These are phyloP conservation scores for Amblyopsis hoosieri DNA, from an alignment of 2,797 vertebrate species.

Conservation along the genomic window DNA sequence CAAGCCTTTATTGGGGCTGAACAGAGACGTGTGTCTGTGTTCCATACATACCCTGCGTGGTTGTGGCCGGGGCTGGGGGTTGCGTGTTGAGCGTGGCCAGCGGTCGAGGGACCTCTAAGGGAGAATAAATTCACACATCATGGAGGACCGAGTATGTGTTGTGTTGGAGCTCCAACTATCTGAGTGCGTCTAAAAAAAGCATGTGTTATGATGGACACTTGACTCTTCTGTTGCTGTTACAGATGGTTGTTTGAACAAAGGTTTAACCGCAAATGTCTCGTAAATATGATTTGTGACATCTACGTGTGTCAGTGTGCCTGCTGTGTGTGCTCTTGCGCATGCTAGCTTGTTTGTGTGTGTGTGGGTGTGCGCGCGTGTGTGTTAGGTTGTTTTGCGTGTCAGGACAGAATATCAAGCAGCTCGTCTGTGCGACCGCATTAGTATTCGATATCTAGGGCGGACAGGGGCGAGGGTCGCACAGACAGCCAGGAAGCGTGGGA, in stretches of 20 bases:
- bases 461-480: neutral
- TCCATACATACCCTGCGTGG: too few species aligned
- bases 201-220: neutral
- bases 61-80: neutral
- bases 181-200: conserved; percentile 11
- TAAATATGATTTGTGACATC: neutral
- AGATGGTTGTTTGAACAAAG: too few species aligned
- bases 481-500: too few species aligned
- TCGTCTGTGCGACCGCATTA: conserved; percentile 20
- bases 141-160: neutral
- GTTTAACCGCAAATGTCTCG: too few species aligned
- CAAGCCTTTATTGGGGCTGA: too few species aligned
- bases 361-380: neutral
- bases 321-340: neutral
- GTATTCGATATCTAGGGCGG: conserved; percentile 26
- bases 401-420: conserved; percentile 6
- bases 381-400: neutral
- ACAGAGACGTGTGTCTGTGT: too few species aligned
- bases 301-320: conserved; percentile 4
- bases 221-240: neutral
- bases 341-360: neutral
- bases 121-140: conserved; percentile 31
- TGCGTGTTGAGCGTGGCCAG: conserved; percentile 3
- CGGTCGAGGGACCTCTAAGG: conserved; percentile 15
- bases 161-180: neutral